Percentiles rank a stretch among this genome's conserved stretches.
Evolutionary conservation across 2,113 vertebrate genomes (phyloP).

Genomic region (Caracal caracal): DNA sequence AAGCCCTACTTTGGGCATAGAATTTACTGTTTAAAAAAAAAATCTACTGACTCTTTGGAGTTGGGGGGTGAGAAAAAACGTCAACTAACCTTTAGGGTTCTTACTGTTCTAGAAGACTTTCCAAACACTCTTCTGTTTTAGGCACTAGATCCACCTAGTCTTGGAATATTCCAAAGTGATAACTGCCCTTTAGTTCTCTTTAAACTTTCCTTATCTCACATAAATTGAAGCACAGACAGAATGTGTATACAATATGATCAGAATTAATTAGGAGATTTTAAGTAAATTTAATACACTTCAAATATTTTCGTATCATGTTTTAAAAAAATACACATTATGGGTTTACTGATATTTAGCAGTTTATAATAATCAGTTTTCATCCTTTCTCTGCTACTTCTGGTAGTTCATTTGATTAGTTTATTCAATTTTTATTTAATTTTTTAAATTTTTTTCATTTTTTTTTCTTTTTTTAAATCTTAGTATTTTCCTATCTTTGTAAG

Average conservation of each 20-base stretch:
- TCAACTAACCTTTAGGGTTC: neutral
- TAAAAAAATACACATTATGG: neutral
- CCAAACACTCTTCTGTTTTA: neutral
- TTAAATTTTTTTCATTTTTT: neutral
- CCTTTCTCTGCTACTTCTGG: neutral
- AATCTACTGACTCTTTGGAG: neutral
- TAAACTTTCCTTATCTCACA: neutral
- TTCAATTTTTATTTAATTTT: no score
- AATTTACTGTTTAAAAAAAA: neutral
- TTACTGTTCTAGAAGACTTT: neutral
- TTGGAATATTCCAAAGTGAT: neutral
- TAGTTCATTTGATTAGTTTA: constrained; percentile 15
- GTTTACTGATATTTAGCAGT: neutral
- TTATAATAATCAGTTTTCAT: constrained; percentile 4
- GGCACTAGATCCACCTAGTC: neutral
- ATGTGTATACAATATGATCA: neutral
- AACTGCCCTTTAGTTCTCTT: neutral
- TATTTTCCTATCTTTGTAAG: constrained; percentile 14
- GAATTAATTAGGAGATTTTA: neutral
- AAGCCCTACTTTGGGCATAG: neutral
- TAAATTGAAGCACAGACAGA: neutral
- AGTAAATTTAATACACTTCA: constrained; percentile 6
- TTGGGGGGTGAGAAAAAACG: neutral
- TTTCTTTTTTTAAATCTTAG: neutral
- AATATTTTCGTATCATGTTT: constrained; percentile 13